A percentile compares a stretch with the other conserved stretches of the same genome.
Conservation (phyloP, 2,888 invertebrate species). For the Amblyteles armatorius region DNA sequence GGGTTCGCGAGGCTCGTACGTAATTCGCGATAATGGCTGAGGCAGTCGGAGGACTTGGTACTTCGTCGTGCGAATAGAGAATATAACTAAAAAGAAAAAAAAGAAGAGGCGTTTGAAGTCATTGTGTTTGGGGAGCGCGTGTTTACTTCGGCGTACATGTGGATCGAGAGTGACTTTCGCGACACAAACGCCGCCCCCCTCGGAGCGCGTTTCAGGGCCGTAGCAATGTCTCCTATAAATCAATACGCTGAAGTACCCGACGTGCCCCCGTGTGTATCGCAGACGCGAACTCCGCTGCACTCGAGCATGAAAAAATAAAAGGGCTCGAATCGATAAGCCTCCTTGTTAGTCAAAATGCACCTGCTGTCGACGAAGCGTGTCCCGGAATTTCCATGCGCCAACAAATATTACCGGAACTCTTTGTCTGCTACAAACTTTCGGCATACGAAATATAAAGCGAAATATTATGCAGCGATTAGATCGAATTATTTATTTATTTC, state of each 20-base stretch:
- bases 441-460: not conserved
- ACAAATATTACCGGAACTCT: not conserved
- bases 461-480: not conserved
- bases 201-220: constrained; percentile 57
- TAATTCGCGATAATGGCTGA: constrained; percentile 36
- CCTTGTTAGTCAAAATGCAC: not conserved
- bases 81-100: not conserved
- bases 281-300: not conserved
- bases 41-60: constrained; percentile 4
- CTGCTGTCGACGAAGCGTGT: no score
- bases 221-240: constrained; percentile 62
- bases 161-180: constrained; percentile 40
- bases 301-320: not conserved
- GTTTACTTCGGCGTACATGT: constrained; percentile 64
- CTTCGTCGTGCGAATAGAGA: constrained; percentile 11
- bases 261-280: not conserved
- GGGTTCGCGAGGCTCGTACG: constrained; percentile 28
- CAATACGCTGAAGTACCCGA: constrained; percentile 57
- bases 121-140: constrained; percentile 40
- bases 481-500: no score
- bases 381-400: no score
- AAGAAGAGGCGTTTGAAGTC: constrained; percentile 18
- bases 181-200: constrained; percentile 50
- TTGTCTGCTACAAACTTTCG: not conserved
- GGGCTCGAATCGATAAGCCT: not conserved